Evolutionary conservation across 2,113 vertebrate genomes (phyloP), one percentile per base, ranked within the genome.

Genomic region (Prunella himalayana): DNA sequence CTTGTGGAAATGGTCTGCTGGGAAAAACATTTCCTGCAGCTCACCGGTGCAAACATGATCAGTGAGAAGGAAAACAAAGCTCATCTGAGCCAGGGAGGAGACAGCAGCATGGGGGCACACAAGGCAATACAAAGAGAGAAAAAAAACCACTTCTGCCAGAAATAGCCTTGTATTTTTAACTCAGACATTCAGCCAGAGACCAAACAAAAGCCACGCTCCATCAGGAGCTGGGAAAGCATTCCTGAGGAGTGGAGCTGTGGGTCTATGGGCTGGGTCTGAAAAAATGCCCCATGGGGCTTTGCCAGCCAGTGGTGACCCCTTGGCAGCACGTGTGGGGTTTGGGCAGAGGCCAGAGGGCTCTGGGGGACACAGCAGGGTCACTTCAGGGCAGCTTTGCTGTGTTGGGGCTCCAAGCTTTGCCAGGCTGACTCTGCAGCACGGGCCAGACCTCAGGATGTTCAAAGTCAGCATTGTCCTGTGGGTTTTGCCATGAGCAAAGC

Each of bases 141-240:
- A 87, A 49, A 90, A 51, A 6, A 0, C 5, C 10, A 35, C 39
- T 96, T 64, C 79, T 94, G 76, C 95, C 60, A 93, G 90, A 96
- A 97, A 96, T 95, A 97, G 85, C 90, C 90, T 64, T 57, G 68
- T 96, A 96, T 97, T 97, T 97, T 96, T 96, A 96, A 92, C 94
- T 93, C 66, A 85, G 90, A 93, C 79, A 0, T 88, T 86, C 71
- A 96, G 85, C 90, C 93, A 90, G 82, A 93, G 94, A 80, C 68
- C 92, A 95, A 94, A 94, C 90, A 96, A 49, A 96, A 96, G 95
- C 78, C 85, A 45, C 14, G 8, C 78, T 92, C 82, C 64, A 20
- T 31, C 75, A 31, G 11, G 79, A 86, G 92, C 51, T 42, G 82
- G 79, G 30, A 28, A 16, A 53, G 37, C 68, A 16, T 88, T 91